Conservation (phyloP, 2,888 invertebrate genomes). For the Cremastinae sp. region DNA sequence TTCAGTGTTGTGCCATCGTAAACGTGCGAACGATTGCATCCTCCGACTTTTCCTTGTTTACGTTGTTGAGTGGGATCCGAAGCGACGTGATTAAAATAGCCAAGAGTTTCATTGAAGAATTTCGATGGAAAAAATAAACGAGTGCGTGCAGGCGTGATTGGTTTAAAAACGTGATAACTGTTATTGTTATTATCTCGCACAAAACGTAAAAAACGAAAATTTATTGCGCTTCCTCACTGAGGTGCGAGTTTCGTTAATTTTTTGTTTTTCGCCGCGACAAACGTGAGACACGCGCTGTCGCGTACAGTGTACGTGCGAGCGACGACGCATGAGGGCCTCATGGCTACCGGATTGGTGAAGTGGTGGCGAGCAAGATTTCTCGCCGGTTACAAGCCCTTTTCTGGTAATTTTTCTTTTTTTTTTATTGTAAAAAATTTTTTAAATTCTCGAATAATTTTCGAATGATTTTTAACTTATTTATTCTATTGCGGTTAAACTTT, state of each 20-base stretch:
- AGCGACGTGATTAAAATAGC: too few species aligned
- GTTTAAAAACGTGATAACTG: neutral
- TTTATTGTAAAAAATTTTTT: neutral
- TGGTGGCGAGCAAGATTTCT: slow-evolving; percentile 89
- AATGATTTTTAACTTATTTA: too few species aligned
- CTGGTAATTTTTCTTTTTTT: slow-evolving; percentile 82
- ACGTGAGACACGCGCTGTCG: slow-evolving; percentile 62
- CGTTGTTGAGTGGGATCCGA: too few species aligned
- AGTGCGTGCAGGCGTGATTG: neutral
- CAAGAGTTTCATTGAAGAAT: neutral
- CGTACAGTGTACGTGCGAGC: slow-evolving; percentile 69
- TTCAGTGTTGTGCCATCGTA: too few species aligned
- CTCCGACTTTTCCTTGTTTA: too few species aligned
- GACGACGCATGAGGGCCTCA: slow-evolving; percentile 81
- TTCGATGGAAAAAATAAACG: too few species aligned
- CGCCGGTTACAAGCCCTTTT: slow-evolving; percentile 88
- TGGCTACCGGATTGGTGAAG: slow-evolving; percentile 89
- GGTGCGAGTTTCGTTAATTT: slow-evolving; percentile 4
- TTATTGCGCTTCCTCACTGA: slow-evolving; percentile 1
- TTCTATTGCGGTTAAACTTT: too few species aligned
- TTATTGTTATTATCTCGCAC: too few species aligned
- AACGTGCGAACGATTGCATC: too few species aligned
- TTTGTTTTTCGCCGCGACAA: slow-evolving; percentile 28
- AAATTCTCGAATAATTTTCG: neutral
- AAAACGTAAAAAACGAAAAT: neutral